Evolutionary conservation across 2,888 invertebrate species (phyloP).

Genomic region (Aproaerema taeniolella): DNA sequence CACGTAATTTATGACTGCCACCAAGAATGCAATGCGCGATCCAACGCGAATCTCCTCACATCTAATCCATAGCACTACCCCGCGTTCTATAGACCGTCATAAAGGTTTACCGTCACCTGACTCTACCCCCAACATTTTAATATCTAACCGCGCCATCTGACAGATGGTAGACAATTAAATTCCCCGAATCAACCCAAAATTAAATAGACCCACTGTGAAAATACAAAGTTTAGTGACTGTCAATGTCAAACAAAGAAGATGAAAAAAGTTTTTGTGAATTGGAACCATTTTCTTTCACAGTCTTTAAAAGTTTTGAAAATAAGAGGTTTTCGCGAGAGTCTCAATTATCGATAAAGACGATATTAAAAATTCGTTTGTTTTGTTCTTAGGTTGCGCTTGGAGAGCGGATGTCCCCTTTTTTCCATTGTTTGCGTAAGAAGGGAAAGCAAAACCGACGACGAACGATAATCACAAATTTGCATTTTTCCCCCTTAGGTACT

Average conservation of each 20-base stretch:
- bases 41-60: constrained; percentile 30
- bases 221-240: constrained; percentile 73
- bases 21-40: constrained; percentile 31
- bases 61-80: constrained; percentile 21
- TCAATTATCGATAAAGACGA: constrained; percentile 77
- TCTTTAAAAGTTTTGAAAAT: constrained; percentile 75
- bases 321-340: constrained; percentile 74
- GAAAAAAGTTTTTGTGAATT: constrained; percentile 75
- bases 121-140: constrained; percentile 31
- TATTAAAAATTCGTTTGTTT: constrained; percentile 78
- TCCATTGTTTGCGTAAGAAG: constrained; percentile 70
- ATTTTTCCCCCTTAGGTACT: constrained; percentile 63
- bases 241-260: constrained; percentile 78
- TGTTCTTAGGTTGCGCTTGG: constrained; percentile 68
- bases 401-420: constrained; percentile 66
- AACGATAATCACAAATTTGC: constrained; percentile 74
- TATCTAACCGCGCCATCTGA: constrained; percentile 54
- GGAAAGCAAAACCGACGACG: constrained; percentile 60
- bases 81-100: neutral
- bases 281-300: constrained; percentile 74
- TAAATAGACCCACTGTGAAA: constrained; percentile 71
- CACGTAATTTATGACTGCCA: constrained; percentile 21
- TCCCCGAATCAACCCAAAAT: constrained; percentile 63
- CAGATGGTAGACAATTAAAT: constrained; percentile 62
- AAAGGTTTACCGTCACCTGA: constrained; percentile 10